Conservation (phyloP, 2,113 vertebrate genomes). For the Alectura lathami region DNA sequence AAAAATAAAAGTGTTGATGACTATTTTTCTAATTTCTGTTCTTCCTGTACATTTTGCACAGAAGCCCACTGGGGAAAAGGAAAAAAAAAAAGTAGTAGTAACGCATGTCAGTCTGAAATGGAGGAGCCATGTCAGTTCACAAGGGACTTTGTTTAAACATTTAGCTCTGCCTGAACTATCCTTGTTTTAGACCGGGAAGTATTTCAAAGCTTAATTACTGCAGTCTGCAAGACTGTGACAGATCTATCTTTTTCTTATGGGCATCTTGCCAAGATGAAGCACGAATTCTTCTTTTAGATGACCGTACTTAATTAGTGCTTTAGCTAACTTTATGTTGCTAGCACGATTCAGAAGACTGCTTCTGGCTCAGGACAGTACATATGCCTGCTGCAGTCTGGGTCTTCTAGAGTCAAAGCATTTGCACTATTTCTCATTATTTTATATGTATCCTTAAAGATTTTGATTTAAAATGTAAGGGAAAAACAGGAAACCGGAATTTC, state of each 20-base stretch:
- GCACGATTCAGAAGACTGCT: conserved; percentile 25
- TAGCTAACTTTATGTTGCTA: conserved; percentile 63
- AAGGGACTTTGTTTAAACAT: conserved; percentile 64
- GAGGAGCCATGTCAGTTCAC: conserved; percentile 39
- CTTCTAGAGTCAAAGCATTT: conserved; percentile 32
- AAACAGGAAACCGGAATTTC: not conserved
- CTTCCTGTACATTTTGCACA: conserved; percentile 20
- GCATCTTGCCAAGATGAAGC: conserved; percentile 69
- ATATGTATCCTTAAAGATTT: not conserved
- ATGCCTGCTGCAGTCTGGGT: not conserved
- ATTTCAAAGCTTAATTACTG: conserved; percentile 77
- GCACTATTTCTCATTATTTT: not conserved
- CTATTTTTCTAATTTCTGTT: conserved; percentile 11
- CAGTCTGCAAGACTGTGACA: conserved; percentile 71
- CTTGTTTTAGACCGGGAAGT: conserved; percentile 63
- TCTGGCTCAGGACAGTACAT: conserved; percentile 3
- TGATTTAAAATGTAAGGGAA: not conserved
- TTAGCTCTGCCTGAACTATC: conserved; percentile 66
- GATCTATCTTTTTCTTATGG: conserved; percentile 61
- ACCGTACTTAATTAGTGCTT: conserved; percentile 72
- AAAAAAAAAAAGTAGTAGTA: not conserved
- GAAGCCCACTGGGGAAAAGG: not conserved
- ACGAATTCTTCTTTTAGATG: conserved; percentile 46
- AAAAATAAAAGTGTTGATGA: not conserved
- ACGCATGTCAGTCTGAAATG: conserved; percentile 31